Conservation (phyloP, 2,113 vertebrate species). For the Cathartes aura region DNA sequence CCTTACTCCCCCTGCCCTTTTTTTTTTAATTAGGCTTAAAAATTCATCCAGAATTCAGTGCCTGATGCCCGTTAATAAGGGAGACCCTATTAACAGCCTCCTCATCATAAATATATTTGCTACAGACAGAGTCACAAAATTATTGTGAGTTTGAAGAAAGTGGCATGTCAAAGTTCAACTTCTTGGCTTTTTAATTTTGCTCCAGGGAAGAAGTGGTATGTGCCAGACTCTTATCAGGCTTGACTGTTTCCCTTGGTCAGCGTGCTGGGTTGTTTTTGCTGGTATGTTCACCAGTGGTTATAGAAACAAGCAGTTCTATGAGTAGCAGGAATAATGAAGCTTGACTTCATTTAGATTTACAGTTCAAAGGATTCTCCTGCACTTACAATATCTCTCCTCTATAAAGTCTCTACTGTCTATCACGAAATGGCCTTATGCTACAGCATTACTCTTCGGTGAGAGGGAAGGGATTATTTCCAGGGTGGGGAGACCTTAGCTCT, state of each 20-base stretch:
- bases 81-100: neutral
- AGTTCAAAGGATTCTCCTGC: neutral
- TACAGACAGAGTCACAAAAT: neutral
- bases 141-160: neutral
- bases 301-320: neutral
- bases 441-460: neutral
- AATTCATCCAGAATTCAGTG: neutral
- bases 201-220: neutral
- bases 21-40: neutral
- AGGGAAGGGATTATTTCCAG: neutral
- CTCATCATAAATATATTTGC: neutral
- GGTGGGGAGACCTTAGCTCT: neutral
- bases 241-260: neutral
- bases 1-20: neutral
- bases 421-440: neutral
- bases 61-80: neutral
- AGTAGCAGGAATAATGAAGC: neutral
- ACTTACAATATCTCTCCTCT: neutral
- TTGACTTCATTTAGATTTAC: neutral
- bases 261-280: neutral
- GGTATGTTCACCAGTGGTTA: neutral
- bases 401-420: neutral
- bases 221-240: neutral
- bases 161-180: neutral
- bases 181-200: neutral